phyloP scores from a whole-genome alignment of 2,113 vertebrate genomes.

The Arothron firmamentum region DNA sequence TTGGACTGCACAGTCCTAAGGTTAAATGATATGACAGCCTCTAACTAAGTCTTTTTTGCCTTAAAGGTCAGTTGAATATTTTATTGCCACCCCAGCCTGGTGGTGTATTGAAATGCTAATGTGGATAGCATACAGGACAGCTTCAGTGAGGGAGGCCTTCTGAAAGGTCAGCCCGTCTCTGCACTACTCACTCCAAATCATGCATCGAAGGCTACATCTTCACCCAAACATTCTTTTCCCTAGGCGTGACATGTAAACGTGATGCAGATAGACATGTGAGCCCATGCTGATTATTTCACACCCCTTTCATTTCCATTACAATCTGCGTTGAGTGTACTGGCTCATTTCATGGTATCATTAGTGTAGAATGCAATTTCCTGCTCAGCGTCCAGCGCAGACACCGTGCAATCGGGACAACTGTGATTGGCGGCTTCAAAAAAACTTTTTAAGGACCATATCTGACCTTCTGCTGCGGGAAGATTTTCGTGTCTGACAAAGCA shows the following conservation, averaged over 20 bases:
- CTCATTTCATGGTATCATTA: constrained; percentile 50
- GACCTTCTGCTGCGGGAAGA: not conserved
- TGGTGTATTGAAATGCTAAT: constrained; percentile 80
- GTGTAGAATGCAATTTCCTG: constrained; percentile 53
- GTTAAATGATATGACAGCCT: constrained; percentile 78
- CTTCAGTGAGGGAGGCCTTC: constrained; percentile 63
- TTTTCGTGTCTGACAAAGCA: too few species aligned
- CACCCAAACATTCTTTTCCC: not conserved
- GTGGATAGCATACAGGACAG: constrained; percentile 74
- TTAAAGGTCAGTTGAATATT: constrained; percentile 80
- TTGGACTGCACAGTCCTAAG: constrained; percentile 68
- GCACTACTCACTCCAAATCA: constrained; percentile 32
- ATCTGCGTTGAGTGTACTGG: constrained; percentile 20
- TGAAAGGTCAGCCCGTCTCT: constrained; percentile 71
- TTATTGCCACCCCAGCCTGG: constrained; percentile 66
- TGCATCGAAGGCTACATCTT: constrained; percentile 4
- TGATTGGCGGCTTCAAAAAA: constrained; percentile 42
- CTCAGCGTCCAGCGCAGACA: constrained; percentile 22
- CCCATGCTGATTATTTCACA: constrained; percentile 21
- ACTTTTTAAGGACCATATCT: constrained; percentile 35
- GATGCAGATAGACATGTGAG: constrained; percentile 11
- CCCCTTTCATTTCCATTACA: constrained; percentile 36
- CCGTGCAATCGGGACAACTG: constrained; percentile 32
- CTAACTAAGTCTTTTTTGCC: constrained; percentile 72
- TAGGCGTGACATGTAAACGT: not conserved